Evolutionary conservation across 37 sponge, comb jelly and placozoan genomes (phyloP), one percentile per base, ranked within the genome.

Genomic region (Beroe forskalii): DNA sequence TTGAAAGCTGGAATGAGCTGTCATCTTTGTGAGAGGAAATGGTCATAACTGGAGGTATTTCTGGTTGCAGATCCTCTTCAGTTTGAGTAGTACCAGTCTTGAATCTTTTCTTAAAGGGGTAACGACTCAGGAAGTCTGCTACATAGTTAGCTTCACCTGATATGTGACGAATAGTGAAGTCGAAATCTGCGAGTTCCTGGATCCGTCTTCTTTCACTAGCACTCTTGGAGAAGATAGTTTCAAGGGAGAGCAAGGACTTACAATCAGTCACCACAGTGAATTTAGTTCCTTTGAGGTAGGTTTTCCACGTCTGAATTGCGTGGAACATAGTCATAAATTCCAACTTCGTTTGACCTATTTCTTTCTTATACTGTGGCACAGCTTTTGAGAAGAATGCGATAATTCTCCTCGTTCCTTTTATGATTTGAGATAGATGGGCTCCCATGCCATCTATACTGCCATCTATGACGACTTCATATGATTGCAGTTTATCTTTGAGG

Each of bases 261-360:
- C 67, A 64, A n/a, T 64, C 67, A 25, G 67, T 64, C 20, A 25
- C 20, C 22, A 64, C 67, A 25, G 22, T 64, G 67, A 64, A 64
- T 25, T 14, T 6, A 24, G 67, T 64, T 64, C 67, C 67, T 24
- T 64, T 14, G 8, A 25, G 28, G 20, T 64, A 64, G 20, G 20
- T 12, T 64, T 24, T 64, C 67, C 67, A 64, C 8, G 6, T 8
- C 28, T 64, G 4, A 64, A 64, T 25, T 8, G 67, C 67, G 27
- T 14, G 4, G 28, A 64, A 4, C 67, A 64, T 12, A 24, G 67
- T 24, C 27, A 25, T 4, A 8, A 64, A n/a, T 64, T 64, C 67
- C 20, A 64, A 24, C 27, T 24, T 14, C 6, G 67, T 64, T n/a
- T 64, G 67, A 8, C 27, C 23, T 24, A 14, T n/a, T 4, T 24